Conservation (phyloP, 2,797 vertebrate genomes). For the Chaunax sp. region DNA sequence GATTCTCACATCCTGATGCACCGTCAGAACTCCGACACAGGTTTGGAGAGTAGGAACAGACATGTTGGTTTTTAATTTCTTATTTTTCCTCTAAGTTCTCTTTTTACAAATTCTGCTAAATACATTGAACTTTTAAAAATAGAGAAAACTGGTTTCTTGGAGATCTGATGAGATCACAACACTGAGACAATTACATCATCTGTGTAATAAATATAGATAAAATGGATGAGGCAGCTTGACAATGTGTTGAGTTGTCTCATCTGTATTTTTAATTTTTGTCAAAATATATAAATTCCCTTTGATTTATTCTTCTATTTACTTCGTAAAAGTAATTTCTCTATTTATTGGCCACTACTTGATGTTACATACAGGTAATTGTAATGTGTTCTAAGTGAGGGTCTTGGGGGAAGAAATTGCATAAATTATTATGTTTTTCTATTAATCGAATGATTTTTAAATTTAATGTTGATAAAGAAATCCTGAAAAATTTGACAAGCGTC, state of each 20-base stretch:
- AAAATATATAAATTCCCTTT: neutral
- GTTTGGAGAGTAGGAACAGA: conserved; percentile 14
- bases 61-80: neutral
- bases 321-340: no score
- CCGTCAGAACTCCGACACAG: conserved; percentile 24
- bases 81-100: neutral
- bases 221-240: neutral
- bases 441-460: no score
- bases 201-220: conserved; percentile 20
- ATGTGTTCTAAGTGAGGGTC: no score
- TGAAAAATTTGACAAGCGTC: neutral
- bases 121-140: neutral
- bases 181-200: conserved; percentile 4
- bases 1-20: conserved; percentile 25
- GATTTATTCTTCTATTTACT: no score
- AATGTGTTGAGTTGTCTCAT: no score
- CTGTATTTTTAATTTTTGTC: neutral
- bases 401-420: no score
- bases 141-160: conserved; percentile 14
- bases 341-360: no score
- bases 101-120: conserved; percentile 6
- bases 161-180: conserved; percentile 25
- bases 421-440: no score
- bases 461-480: neutral
- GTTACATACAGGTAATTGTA: no score